Base-by-base conservation (phyloP, 2,888 invertebrate species). In the Podotricha telesiphe region DNA sequence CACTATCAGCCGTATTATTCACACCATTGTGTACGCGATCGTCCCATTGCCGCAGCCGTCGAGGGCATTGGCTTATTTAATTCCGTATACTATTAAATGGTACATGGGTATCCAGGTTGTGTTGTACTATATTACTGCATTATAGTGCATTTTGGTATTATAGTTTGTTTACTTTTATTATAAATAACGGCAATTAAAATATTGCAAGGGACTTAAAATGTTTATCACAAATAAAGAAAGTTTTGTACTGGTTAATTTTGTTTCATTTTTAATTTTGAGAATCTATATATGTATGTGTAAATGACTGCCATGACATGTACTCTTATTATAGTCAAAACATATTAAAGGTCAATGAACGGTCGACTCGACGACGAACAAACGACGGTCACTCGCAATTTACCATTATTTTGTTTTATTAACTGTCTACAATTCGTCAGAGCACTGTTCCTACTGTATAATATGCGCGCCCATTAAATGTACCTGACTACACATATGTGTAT, bases 1-100 rank as follows among this genome's bases (percentile, higher is more conserved):
- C 80, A 91, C 95, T 0, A 83, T 85, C 4, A 87, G 93, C 28
- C 87, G 96, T 61, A 83, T 94, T 65, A 65, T 94, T 8, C 96
- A 96, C 81, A 95, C 95, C 0, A 74, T 96, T 34, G 94, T 95
- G 28, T 96, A 96, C 79, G 94, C 95, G 0, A 81, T 95, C 3
- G 80, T 93, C 1, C 94, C 95, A 0, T 73, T 95, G 61, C 95
- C 94, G 1, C 95, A 95, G 78, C 95, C 91, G 1, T 62, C 89
- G 1, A 82, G 92, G n/a, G 86, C 68, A 3, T 76, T 91, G 48
- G 88, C 88, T 1, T 93, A 82, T 71, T 66, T 51, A 1, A 71
- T 88, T 5, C 85, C 89, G 1, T 77, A 75, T n/a, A 0, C 80
- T 8, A 79, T 89, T 55, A 86, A 80, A 65, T 67, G 82, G 56